Evolutionary conservation across 2,888 invertebrate species (phyloP).

Genomic region (Cybosia mesomella): DNA sequence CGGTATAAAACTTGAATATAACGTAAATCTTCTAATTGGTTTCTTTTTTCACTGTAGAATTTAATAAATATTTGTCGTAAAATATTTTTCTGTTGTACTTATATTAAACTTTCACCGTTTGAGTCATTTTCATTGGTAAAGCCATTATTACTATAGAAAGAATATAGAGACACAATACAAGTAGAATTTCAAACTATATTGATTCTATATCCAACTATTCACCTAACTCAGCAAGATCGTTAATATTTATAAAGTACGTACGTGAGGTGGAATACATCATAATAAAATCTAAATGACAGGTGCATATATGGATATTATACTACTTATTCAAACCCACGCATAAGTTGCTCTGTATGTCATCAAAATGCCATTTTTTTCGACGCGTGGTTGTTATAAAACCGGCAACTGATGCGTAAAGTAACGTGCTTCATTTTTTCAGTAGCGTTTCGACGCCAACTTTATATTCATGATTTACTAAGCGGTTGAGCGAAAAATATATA

Average conservation of each 20-base stretch:
- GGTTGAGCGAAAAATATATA: background rate
- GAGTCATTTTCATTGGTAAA: background rate
- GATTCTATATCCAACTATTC: background rate
- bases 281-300: conserved; percentile 2
- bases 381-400: conserved; percentile 21
- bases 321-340: conserved; percentile 18
- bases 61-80: background rate
- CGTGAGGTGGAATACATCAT: background rate
- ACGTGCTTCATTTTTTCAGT: conserved; percentile 23
- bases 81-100: background rate
- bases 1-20: conserved; percentile 31
- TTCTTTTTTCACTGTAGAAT: background rate
- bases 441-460: background rate
- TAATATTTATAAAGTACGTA: background rate
- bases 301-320: background rate
- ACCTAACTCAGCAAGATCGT: background rate
- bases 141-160: background rate
- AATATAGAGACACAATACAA: background rate
- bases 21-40: conserved; percentile 7
- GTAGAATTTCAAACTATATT: too few species aligned
- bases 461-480: conserved; percentile 4
- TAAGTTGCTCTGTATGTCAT: conserved; percentile 17
- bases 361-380: conserved; percentile 16
- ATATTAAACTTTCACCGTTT: background rate
- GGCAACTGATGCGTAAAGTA: conserved; percentile 28